Evolutionary conservation across 1,140 invertebrate species (phyloP), one percentile per base, ranked within the genome.

Genomic region (Thaumatotibia leucotreta): DNA sequence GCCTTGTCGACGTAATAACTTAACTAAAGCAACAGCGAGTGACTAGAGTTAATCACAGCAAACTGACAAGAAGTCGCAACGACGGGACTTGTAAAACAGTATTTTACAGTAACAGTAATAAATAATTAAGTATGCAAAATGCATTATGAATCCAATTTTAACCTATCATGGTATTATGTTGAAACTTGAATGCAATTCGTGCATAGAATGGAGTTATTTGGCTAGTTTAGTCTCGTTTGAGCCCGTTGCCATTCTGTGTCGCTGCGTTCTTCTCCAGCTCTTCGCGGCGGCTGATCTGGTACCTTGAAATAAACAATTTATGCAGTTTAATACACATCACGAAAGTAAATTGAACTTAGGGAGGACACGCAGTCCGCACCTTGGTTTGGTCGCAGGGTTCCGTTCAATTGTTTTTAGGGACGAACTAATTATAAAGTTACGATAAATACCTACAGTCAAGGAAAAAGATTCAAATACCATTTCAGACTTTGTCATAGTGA

Each of bases 221-320:
- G 17, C 17, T 92, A 94, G n/a, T n/a, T n/a, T n/a, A 94, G 66
- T 94, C 94, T 79, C 94, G 92, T 75, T 94, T 94, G 63, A 94
- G 91, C 14, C 94, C 94, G 72, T 94, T 94, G 33, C 92, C 92
- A 66, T 93, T 93, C 52, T 93, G 84, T 66, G 92, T 91, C 10
- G 91, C 77, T 4, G 84, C 75, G 50, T 87, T 77, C 58, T 85
- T 86, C 68, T 92, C 82, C 65, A 93, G 80, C 39, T 88, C 83
- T 74, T 94, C 93, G 61, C 92, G 91, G 69, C 92, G 91, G 69
- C 92, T 93, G 11, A 93, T 92, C 79, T 94, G 92, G 74, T 92
- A 93, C 90, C 91, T 90, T 67, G 1, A 80, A 77, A 71, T 39
- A 22, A 67, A 68, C 35, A 39, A 14, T 8, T 20, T 20, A 0